phyloP scores from a whole-genome alignment of 2,113 vertebrate species.

The cattle (Bos taurus) region ARS-UCD2.0 NC_037347.1:11004001-11004500 shows the following conservation, averaged over 20 bases:
- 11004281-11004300: not conserved
- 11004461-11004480: not conserved
- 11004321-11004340: not conserved
- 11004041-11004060: not conserved
- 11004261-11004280: not conserved
- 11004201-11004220: not conserved
- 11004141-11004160: not conserved
- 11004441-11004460: not conserved
- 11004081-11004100: not conserved
- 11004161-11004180: not conserved
- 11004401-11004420: not conserved
- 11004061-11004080: not conserved
- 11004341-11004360: not conserved
- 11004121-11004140: not conserved
- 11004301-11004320: not conserved
- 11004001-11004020: not conserved
- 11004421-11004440: not conserved
- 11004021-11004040: constrained; percentile 20
- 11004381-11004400: not conserved
- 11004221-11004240: not conserved
- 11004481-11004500: not conserved
- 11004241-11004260: not conserved
- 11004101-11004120: not conserved
- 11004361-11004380: not conserved
- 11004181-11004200: not conserved